Evolutionary conservation across 2,113 vertebrate genomes (phyloP), one percentile per base, ranked within the genome.

Genomic region (Corythornis madagascariensis): DNA sequence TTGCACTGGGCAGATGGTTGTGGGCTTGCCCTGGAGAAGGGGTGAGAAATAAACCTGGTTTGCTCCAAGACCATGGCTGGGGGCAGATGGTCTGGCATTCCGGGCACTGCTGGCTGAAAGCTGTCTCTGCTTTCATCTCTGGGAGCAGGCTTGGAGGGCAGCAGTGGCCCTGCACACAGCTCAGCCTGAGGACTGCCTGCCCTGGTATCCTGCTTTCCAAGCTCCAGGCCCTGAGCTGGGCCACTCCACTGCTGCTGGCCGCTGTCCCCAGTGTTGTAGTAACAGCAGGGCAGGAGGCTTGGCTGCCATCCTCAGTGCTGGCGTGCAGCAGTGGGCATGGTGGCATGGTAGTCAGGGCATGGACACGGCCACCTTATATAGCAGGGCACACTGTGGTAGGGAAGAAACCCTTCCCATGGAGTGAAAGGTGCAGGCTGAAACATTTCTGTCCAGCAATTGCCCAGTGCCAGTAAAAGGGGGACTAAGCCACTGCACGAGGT

Each of bases 281-380:
- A 82, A 64, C 61, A 78, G 47, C 57, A 56, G 66, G 43, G 50
- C 55, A 88, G 72, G 47, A 76, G 24, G 35, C 16, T 4, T 47
- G 25, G 76, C 53, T 80, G 56, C 69, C 40, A 40, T 83, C 28
- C 47, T 38, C 31, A 83, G 73, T 71, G 61, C 53, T 70, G 28
- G 40, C n/a, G 35, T 2, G 4, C 80, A 88, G 53, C 22, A 2
- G 38, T 31, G 55, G 38, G 47, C n/a, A 24, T 0, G 1, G 40
- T 65, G 60, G 14, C 33, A 14, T 28, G 60, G 60, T 87, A 67
- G 47, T 42, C 50, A 40, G 29, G 75, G 31, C 55, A 66, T 1
- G 7, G 42, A 57, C 1, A 4, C 40, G n/a, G 18, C 29, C 14
- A 1, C 26, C 29, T 56, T 20, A 13, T 8, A 10, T 2, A 40